Conservation (phyloP, 2,888 invertebrate genomes). For the Mechanitis messenoides region DNA sequence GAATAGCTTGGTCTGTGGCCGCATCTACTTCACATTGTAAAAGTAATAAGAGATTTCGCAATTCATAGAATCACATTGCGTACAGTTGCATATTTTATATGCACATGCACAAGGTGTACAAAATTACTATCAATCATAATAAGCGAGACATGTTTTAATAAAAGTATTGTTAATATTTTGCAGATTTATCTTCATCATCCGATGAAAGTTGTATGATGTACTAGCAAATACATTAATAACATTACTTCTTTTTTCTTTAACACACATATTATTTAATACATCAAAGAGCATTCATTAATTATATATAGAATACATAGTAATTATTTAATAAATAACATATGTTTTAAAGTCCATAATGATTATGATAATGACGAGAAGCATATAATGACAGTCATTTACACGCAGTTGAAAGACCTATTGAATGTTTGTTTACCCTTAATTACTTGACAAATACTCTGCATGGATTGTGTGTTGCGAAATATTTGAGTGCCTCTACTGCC, state of each 20-base stretch:
- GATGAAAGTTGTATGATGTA: constrained; percentile 16
- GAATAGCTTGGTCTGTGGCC: constrained; percentile 10
- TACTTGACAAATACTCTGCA: constrained; percentile 53
- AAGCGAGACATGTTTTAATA: constrained; percentile 18
- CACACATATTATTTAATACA: no score
- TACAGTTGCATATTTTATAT: constrained; percentile 26
- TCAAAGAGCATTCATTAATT: no score
- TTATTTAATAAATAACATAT: no score
- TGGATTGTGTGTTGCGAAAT: constrained; percentile 58
- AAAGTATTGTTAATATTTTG: constrained; percentile 13
- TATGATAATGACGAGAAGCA: constrained; percentile 7
- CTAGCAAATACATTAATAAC: no score
- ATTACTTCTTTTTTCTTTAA: no score
- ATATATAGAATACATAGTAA: no score
- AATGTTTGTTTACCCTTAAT: constrained; percentile 68
- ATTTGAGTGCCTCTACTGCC: constrained; percentile 43
- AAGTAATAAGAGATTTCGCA: constrained; percentile 39
- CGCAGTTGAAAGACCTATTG: constrained; percentile 62
- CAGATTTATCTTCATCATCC: constrained; percentile 24
- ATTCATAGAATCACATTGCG: constrained; percentile 55
- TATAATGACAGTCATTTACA: constrained; percentile 17
- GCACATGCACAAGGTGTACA: constrained; percentile 29
- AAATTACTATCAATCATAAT: constrained; percentile 32
- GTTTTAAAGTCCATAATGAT: no score
- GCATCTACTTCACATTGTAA: constrained; percentile 14